Conservation (phyloP, 2,797 vertebrate genomes). For the Diplodus puntazzo region DNA sequence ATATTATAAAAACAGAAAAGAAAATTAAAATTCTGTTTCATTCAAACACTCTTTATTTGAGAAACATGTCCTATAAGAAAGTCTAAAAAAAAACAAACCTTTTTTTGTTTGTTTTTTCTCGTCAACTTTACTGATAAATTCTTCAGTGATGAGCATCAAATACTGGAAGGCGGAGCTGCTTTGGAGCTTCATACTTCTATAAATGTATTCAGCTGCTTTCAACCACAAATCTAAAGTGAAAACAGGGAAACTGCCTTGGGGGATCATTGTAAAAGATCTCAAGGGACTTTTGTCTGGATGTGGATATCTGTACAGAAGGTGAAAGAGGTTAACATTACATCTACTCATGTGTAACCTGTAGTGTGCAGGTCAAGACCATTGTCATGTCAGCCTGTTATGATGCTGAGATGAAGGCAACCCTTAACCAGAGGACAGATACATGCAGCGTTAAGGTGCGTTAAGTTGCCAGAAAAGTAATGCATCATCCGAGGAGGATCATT, state of each 20-base stretch:
- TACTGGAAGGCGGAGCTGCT: slow-evolving; percentile 12
- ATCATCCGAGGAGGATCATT: slow-evolving; percentile 66
- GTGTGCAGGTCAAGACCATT: slow-evolving; percentile 50
- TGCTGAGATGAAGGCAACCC: slow-evolving; percentile 33
- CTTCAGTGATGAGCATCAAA: slow-evolving; percentile 34
- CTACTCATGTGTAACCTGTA: slow-evolving; percentile 45
- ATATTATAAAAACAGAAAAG: neutral
- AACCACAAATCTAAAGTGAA: slow-evolving; percentile 56
- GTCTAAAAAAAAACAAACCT: neutral
- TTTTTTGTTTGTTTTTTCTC: neutral
- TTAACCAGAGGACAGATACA: slow-evolving; percentile 50
- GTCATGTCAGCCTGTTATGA: slow-evolving; percentile 35
- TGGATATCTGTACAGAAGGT: slow-evolving; percentile 41
- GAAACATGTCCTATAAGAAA: neutral
- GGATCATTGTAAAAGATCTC: slow-evolving; percentile 51
- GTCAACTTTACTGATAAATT: neutral
- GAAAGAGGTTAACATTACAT: slow-evolving; percentile 50
- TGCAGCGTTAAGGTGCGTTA: slow-evolving; percentile 54
- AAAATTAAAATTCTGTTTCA: neutral
- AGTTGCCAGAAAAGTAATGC: slow-evolving; percentile 67
- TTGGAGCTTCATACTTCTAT: slow-evolving; percentile 27
- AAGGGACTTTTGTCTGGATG: slow-evolving; percentile 34
- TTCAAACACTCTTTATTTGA: neutral
- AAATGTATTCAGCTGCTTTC: slow-evolving; percentile 40
- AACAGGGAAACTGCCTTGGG: slow-evolving; percentile 40